Evolutionary conservation across 2,888 invertebrate species (phyloP), one percentile per base, ranked within the genome.

Genomic region (Lasius platythorax): DNA sequence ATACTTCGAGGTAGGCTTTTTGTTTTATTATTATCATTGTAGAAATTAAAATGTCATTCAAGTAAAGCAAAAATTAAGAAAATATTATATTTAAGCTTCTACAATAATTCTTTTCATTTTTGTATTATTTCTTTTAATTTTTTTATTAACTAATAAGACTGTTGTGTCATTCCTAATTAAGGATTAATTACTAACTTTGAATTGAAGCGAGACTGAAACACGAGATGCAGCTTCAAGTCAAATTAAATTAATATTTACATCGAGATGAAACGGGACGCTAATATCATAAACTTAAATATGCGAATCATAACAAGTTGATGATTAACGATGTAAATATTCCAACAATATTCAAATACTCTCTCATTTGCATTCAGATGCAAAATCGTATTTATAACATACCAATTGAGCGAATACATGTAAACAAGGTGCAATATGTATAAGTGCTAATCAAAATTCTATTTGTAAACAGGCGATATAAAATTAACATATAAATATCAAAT

Each of bases 1-100:
- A 91, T 98, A 97, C 95, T 98, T 98, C 94, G 97, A 98, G 96
- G 98, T 98, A 95, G 96, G 96, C 8, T n/a, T 78, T 23, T 2
- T 75, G 3, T 23, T 23, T 11, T 18, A 53, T 28, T 15, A 66
- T 43, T 37, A 67, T 23, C 43, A 72, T 53, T 15, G 15, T 4
- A 33, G 15, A 64, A 63, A 63, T 43, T 67, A 15, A 67, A 37
- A 37, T 37, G 37, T 37, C 3, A 37, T 37, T 37, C 5, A 37
- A 37, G 37, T 37, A 37, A 37, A 5, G 37, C 0, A 67, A 15
- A 23, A 67, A 67, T 67, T 67, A 43, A 67, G 30, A 33, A n/a
- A 53, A 11, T 66, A 28, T 23, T 63, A n/a, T 28, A 46, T 70
- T 58, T 37, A 23, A 53, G 2, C 8, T 56, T 15, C 1, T 56